Base-by-base conservation (phyloP, 2,113 vertebrate genomes). In the Xyliphius kryptos region DNA sequence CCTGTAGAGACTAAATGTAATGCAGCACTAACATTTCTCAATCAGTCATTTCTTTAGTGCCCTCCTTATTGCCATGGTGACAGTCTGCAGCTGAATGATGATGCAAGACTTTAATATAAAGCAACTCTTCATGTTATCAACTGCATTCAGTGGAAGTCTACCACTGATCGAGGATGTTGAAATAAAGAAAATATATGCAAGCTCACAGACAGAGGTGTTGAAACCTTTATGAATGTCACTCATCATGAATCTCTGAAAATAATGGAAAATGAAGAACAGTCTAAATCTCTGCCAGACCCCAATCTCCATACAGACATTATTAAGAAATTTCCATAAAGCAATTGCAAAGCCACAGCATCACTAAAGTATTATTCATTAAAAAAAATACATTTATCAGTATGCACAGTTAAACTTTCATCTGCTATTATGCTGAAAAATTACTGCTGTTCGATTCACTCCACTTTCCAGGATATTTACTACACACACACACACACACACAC, bases 91-190 rank as follows among this genome's bases (percentile, higher is more conserved):
- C 26, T 64, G 16, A 40, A 65, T 51, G 14, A 22, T 43, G 38
- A 58, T 48, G 19, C 9, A 32, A 56, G 11, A 10, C 17, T 64
- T 47, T 69, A 47, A 59, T 64, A 44, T 56, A 26, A 69, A 52
- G 44, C 47, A 69, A 50, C 36, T 26, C 48, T 40, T 6, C 32
- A 48, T 15, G 13, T 26, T 48, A 20, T 40, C 9, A 53, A 11
- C 14, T 32, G 38, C 47, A 43, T 37, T n/a, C 19, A 58, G 13
- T 21, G 59, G 56, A 46, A 22, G 26, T 52, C 4, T n/a, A 41
- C 40, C 4, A 56, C 2, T 48, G 49, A 67, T 56, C 15, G 26
- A 22, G 15, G 9, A 10, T 15, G 38, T 26, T 53, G 32, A 54
- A 44, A 43, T 20, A 38, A 60, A 37, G 10, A n/a, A 47, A 40